These are phyloP conservation scores for Drosophila hydei DNA, from an alignment of 1,140 invertebrate species.

Conservation along the genomic window DNA sequence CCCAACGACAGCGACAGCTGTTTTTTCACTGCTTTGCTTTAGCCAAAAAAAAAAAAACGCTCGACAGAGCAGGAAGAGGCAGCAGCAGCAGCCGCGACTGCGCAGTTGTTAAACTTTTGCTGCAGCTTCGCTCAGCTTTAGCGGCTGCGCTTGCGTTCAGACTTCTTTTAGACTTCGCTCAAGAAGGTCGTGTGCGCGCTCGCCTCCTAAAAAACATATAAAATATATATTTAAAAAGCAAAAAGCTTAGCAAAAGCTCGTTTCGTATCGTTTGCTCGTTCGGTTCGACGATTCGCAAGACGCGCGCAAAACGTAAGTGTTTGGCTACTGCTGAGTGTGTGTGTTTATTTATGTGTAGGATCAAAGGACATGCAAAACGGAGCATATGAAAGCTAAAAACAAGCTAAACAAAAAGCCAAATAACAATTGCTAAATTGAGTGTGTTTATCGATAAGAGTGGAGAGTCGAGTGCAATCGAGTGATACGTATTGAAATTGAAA, in stretches of 20 bases:
- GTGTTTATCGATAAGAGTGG: conserved; percentile 34
- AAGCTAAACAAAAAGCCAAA: conserved; percentile 15
- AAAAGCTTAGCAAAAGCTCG: conserved; percentile 35
- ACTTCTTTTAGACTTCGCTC: conserved; percentile 80
- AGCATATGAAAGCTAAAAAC: conserved; percentile 9
- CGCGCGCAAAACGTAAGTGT: conserved; percentile 48
- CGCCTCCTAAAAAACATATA: conserved; percentile 10
- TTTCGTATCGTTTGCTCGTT: conserved; percentile 28
- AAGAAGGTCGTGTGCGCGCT: conserved; percentile 79
- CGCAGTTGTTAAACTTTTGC: conserved; percentile 21
- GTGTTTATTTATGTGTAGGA: conserved; percentile 50
- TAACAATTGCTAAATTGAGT: conserved; percentile 46
- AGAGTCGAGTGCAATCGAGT: conserved; percentile 42
- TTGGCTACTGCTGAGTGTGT: conserved; percentile 1
- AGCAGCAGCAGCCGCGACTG: conserved; percentile 45
- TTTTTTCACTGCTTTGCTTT: conserved; percentile 57
- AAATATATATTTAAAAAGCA: neutral
- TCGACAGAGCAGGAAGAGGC: conserved; percentile 46
- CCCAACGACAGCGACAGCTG: conserved; percentile 53
- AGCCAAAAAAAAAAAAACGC: conserved; percentile 36
- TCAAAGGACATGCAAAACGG: conserved; percentile 45
- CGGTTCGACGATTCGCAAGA: conserved; percentile 13
- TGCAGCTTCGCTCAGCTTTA: conserved; percentile 58
- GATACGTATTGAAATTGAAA: conserved; percentile 36
- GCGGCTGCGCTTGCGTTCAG: conserved; percentile 73